Conservation (phyloP, 2,113 vertebrate genomes). For the Prionailurus viverrinus region DNA sequence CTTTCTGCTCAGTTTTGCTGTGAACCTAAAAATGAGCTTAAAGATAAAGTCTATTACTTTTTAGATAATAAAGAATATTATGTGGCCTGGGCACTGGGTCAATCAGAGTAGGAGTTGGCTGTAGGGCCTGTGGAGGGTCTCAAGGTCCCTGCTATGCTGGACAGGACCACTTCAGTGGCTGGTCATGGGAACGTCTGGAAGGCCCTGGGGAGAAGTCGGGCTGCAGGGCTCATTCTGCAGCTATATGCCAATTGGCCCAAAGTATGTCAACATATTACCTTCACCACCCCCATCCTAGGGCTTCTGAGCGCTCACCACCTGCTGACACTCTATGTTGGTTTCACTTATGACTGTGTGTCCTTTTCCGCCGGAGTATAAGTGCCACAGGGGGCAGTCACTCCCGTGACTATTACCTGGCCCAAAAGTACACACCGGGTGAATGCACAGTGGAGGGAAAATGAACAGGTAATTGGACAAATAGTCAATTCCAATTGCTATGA, state of each 20-base stretch:
- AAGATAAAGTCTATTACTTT: neutral
- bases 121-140: neutral
- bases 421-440: accelerated
- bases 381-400: neutral
- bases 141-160: neutral
- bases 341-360: neutral
- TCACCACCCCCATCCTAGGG: accelerated
- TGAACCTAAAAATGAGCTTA: neutral
- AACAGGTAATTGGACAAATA: neutral
- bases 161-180: neutral
- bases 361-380: neutral
- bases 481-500: neutral
- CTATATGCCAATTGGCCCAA: neutral
- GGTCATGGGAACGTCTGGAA: neutral
- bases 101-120: neutral
- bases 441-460: neutral
- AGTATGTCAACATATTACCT: too few relatives aligned
- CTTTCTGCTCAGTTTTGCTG: neutral
- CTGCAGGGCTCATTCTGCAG: neutral
- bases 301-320: neutral
- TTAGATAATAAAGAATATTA: neutral
- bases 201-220: neutral
- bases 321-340: neutral
- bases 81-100: neutral
- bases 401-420: neutral